phyloP scores from a whole-genome alignment of 2,113 vertebrate genomes.

The Lynx canadensis region DNA sequence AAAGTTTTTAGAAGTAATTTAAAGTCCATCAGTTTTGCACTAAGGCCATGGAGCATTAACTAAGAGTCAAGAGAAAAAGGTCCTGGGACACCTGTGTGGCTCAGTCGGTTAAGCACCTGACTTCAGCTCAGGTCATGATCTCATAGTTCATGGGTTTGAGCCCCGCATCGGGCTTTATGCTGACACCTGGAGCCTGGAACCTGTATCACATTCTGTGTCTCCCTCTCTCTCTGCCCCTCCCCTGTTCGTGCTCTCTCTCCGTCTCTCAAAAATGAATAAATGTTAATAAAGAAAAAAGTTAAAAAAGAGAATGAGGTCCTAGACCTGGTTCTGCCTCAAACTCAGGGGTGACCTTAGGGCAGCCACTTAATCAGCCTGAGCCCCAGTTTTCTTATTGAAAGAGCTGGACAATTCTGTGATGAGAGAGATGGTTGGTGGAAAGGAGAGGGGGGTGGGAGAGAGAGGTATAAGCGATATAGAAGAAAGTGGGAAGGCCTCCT shows the following conservation, averaged over 20 bases:
- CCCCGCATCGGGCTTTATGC: too few species aligned
- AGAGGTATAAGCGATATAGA: neutral
- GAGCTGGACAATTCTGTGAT: neutral
- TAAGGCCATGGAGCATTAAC: slow-evolving; percentile 23
- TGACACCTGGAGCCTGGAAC: too few species aligned
- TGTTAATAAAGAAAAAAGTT: too few species aligned
- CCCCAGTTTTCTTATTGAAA: neutral
- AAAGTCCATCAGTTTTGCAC: slow-evolving; percentile 55
- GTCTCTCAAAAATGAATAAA: too few species aligned
- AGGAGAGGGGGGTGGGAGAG: neutral
- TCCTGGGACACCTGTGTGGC: neutral
- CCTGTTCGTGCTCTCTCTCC: too few species aligned
- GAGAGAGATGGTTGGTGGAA: neutral
- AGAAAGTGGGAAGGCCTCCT: neutral
- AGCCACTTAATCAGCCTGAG: neutral
- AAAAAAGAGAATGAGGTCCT: slow-evolving; percentile 5
- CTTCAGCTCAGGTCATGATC: too few species aligned
- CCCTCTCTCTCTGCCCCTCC: too few species aligned
- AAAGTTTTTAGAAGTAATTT: slow-evolving; percentile 70
- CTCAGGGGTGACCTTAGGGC: neutral
- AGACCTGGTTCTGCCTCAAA: neutral
- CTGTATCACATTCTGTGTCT: too few species aligned
- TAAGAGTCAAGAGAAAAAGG: slow-evolving; percentile 41
- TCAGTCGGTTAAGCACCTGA: too few species aligned
- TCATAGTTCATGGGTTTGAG: too few species aligned